Evolutionary conservation across 2,888 invertebrate genomes (phyloP).

Genomic region (Mystacides longicornis): DNA sequence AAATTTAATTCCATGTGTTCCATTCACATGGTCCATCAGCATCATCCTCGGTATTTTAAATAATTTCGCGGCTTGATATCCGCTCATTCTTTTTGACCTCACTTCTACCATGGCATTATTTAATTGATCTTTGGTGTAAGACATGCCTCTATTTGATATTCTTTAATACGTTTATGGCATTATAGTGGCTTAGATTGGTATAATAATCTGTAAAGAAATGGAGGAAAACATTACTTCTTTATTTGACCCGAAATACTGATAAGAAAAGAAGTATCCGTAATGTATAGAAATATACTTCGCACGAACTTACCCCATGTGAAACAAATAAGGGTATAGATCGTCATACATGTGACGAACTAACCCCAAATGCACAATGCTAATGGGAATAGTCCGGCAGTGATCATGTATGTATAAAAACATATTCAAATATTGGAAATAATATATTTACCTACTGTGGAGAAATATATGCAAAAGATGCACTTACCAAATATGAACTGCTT

Average conservation of each 20-base stretch:
- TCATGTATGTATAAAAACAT: not conserved
- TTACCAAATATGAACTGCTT: not conserved
- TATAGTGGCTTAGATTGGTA: not conserved
- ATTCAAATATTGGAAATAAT: not conserved
- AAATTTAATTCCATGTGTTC: constrained; percentile 23
- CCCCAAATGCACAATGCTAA: not conserved
- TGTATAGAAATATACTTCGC: not conserved
- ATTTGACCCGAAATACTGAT: not conserved
- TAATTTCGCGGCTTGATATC: constrained; percentile 4
- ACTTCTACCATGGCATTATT: constrained; percentile 3
- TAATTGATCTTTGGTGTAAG: constrained; percentile 3
- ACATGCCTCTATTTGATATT: constrained; percentile 1
- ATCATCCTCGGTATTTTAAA: constrained; percentile 25
- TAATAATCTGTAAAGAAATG: not conserved
- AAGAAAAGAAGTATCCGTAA: not conserved
- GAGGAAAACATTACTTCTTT: not conserved
- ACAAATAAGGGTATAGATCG: not conserved
- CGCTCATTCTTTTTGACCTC: not conserved
- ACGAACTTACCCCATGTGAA: not conserved
- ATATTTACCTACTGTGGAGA: not conserved
- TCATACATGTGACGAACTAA: not conserved
- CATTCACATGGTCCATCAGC: constrained; percentile 25
- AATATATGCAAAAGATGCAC: not conserved
- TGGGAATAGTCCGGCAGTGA: not conserved
- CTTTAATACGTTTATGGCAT: not conserved